phyloP scores from a whole-genome alignment of 1,140 invertebrate species.

The Conus ventricosus region DNA sequence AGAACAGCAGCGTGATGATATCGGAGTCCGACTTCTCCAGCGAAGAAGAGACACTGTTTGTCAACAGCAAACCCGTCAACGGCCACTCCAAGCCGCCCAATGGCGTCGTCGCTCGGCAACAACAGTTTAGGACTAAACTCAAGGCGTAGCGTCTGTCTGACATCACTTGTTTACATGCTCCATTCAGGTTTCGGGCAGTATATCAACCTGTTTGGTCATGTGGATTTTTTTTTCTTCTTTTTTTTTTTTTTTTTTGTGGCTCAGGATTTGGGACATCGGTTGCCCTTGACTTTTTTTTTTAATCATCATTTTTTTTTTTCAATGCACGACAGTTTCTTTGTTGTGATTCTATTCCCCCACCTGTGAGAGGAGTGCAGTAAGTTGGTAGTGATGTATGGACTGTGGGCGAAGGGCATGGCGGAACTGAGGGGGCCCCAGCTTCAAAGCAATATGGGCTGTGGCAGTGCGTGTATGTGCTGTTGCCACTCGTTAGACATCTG shows the following conservation, averaged over 20 bases:
- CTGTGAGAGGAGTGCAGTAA: too few relatives aligned
- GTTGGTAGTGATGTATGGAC: too few relatives aligned
- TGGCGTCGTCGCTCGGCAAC: constrained; percentile 54
- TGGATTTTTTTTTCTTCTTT: not conserved
- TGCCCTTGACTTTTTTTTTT: too few relatives aligned
- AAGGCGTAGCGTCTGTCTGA: constrained; percentile 49
- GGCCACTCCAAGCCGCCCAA: constrained; percentile 62
- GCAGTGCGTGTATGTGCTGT: too few relatives aligned
- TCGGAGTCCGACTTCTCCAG: constrained; percentile 79
- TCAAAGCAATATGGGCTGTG: too few relatives aligned
- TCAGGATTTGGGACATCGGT: not conserved
- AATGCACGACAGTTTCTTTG: too few relatives aligned
- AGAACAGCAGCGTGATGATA: constrained; percentile 78
- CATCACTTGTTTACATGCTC: too few relatives aligned
- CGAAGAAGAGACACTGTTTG: constrained; percentile 71
- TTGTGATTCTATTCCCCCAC: too few relatives aligned
- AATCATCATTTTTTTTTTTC: too few relatives aligned
- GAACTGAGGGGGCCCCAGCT: too few relatives aligned
- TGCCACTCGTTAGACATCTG: too few relatives aligned
- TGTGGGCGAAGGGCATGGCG: too few relatives aligned
- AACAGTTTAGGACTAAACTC: constrained; percentile 56
- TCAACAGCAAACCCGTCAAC: constrained; percentile 62
- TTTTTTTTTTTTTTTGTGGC: not conserved
- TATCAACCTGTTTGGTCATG: not conserved
- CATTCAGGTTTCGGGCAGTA: not conserved